A percentile compares a stretch with the other conserved stretches of the same genome.
phyloP scores from a whole-genome alignment of 2,888 invertebrate genomes.

The Limnephilus rhombicus region DNA sequence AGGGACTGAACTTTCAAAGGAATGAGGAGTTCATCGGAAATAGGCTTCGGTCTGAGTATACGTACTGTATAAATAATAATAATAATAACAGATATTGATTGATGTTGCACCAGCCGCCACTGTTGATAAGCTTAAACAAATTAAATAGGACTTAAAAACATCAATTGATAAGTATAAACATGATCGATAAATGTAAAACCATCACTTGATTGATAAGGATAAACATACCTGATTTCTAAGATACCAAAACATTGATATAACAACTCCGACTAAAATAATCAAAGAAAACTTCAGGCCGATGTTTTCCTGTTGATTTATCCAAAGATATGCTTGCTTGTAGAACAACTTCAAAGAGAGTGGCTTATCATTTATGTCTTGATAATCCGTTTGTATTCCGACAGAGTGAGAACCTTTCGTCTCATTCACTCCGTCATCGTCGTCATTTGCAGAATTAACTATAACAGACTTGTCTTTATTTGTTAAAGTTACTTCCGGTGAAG shows the following conservation, averaged over 20 bases:
- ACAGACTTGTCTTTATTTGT: constrained; percentile 39
- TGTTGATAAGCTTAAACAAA: neutral
- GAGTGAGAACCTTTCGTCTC: constrained; percentile 70
- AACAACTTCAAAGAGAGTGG: constrained; percentile 71
- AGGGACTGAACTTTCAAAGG: neutral
- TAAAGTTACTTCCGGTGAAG: constrained; percentile 71
- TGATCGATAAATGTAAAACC: constrained; percentile 23
- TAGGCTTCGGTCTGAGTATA: neutral
- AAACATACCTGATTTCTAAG: constrained; percentile 82
- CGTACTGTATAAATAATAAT: neutral
- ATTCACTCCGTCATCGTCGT: constrained; percentile 74
- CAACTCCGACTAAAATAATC: constrained; percentile 82
- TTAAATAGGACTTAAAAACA: neutral
- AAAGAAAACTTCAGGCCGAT: constrained; percentile 84
- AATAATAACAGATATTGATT: neutral
- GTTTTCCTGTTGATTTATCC: constrained; percentile 88
- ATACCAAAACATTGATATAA: constrained; percentile 87
- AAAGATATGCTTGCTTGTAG: constrained; percentile 75
- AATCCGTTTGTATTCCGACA: constrained; percentile 80
- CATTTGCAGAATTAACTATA: constrained; percentile 67
- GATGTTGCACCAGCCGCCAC: neutral
- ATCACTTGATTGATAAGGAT: neutral
- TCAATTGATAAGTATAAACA: neutral
- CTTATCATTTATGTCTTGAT: constrained; percentile 72
- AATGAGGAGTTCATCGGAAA: neutral